Base-by-base conservation (phyloP, 2,797 vertebrate genomes). In the Cephalopachus bancanus region DNA sequence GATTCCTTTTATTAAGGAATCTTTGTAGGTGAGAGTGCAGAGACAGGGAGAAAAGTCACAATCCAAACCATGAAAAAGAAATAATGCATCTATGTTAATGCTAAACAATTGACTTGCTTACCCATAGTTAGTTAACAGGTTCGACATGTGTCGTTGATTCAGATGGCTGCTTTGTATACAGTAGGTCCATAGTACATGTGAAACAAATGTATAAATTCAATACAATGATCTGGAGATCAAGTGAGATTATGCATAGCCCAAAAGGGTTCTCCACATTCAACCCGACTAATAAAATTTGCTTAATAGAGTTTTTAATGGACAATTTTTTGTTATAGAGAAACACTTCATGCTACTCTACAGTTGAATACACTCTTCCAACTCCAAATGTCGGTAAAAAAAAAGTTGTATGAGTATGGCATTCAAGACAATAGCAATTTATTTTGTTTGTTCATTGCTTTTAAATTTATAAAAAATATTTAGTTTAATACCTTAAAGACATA, bases 21-120 rank as follows among this genome's bases (percentile, higher is more conserved):
- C 1, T 57, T 22, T 72, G 24, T 64, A 67, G 80, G n/a, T 78
- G 51, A 20, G n/a, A 22, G 71, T 91, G 88, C 65, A 86, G 55
- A 93, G 76, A 90, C 19, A 33, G 72, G 72, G 90, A 97, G 76
- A 85, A 97, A 67, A 97, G 81, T 86, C 51, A 64, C 28, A 57
- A 74, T 30, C 5, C 26, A 74, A 91, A 19, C n/a, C 55, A 30
- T n/a, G 62, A 44, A 37, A 78, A 57, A n/a, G 28, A 90, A 81
- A 65, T 0, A 8, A 79, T 64, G 37, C 30, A 75, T 94, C 69
- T 30, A 5, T 59, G 30, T 0, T 5, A 64, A 67, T 20, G n/a
- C 4, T 80, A 51, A 59, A 59, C 59, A 72, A 75, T n/a, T 88
- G 53, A 6, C 30, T 85, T 76, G 3, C 55, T 85, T 79, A 30